A percentile compares a stretch with the other conserved stretches of the same genome.
phyloP scores from a whole-genome alignment of 2,797 vertebrate species.

The Tangara arthus region DNA sequence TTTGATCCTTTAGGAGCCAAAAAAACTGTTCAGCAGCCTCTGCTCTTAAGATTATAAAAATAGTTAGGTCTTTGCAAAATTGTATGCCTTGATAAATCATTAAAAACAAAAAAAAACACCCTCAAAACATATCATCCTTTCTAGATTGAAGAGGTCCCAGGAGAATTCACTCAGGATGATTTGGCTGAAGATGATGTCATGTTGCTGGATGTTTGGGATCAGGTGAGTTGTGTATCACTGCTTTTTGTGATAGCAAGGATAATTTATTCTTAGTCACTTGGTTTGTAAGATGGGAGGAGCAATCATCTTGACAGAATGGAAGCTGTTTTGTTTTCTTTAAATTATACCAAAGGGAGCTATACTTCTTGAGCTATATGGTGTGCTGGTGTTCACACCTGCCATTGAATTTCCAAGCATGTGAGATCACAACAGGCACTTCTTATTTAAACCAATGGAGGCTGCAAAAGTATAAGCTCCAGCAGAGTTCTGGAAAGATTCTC shows the following conservation, averaged over 20 bases:
- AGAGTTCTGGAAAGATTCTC: neutral
- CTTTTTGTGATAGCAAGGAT: neutral
- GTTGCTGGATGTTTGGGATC: conserved; percentile 89
- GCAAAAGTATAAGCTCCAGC: neutral
- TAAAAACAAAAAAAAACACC: rapidly evolving
- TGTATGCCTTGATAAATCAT: neutral
- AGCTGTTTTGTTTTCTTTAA: neutral
- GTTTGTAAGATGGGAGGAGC: neutral
- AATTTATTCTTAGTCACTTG: neutral
- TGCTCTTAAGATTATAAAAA: neutral
- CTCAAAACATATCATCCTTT: neutral
- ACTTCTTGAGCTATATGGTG: neutral
- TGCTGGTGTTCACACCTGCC: neutral
- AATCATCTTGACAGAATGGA: neutral
- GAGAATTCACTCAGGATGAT: conserved; percentile 91
- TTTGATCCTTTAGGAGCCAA: neutral
- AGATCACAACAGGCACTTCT: neutral
- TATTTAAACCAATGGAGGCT: neutral
- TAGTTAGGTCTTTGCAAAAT: neutral
- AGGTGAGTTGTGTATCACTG: conserved; percentile 72
- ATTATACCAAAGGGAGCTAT: neutral
- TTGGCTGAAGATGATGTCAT: conserved; percentile 94
- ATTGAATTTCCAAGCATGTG: neutral
- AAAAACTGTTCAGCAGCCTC: neutral
- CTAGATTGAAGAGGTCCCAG: conserved; percentile 91